phyloP scores from a whole-genome alignment of 2,888 invertebrate genomes.

The Tridacna crocea region DNA sequence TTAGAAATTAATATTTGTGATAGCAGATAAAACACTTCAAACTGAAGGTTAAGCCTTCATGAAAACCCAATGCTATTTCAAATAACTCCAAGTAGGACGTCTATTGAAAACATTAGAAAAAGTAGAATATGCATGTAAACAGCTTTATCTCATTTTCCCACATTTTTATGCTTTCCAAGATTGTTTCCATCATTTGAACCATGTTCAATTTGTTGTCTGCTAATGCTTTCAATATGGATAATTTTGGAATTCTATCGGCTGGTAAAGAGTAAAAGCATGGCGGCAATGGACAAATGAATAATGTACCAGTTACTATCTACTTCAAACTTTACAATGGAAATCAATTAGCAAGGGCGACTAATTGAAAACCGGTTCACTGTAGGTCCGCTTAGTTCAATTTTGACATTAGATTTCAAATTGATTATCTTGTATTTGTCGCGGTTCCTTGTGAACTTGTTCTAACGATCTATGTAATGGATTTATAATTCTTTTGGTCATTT shows the following conservation, averaged over 20 bases:
- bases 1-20: conserved; percentile 1
- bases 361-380: conserved; percentile 13
- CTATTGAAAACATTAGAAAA: too few relatives aligned
- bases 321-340: background rate
- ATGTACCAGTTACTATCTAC: conserved; percentile 21
- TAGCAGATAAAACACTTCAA: background rate
- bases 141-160: too few relatives aligned
- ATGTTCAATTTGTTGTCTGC: background rate
- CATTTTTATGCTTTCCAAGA: too few relatives aligned
- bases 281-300: background rate
- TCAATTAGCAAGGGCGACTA: conserved; percentile 13
- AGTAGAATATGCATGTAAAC: too few relatives aligned
- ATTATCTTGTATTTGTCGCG: conserved; percentile 5
- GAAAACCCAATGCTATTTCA: too few relatives aligned
- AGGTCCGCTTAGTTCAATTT: conserved; percentile 3
- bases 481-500: too few relatives aligned
- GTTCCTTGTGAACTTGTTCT: background rate
- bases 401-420: conserved; percentile 19
- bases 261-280: background rate
- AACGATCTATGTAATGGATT: too few relatives aligned
- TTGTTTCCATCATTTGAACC: background rate
- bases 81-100: too few relatives aligned
- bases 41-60: background rate
- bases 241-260: background rate
- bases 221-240: background rate